phyloP scores from a whole-genome alignment of 2,797 vertebrate genomes.

The Poeciliopsis presidionis region DNA sequence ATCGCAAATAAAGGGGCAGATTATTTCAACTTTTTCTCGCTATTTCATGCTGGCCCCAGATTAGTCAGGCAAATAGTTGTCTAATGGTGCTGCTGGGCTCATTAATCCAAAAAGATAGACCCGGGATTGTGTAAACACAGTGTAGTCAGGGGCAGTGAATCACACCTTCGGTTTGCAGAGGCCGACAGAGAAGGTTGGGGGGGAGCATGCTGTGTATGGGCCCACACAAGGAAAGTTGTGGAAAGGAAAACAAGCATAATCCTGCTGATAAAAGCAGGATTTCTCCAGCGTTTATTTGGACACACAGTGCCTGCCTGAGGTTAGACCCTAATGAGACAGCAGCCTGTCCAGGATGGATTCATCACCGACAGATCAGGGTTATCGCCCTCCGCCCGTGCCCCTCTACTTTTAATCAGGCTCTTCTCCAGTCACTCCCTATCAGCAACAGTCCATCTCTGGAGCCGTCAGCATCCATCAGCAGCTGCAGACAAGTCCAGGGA shows the following conservation, averaged over 20 bases:
- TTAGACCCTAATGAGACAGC: slow-evolving; percentile 79
- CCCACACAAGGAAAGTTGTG: slow-evolving; percentile 74
- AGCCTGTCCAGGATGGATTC: slow-evolving; percentile 77
- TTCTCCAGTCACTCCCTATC: slow-evolving; percentile 89
- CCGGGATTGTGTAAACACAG: slow-evolving; percentile 71
- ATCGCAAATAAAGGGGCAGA: slow-evolving; percentile 76
- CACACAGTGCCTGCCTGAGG: slow-evolving; percentile 71
- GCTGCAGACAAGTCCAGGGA: slow-evolving; percentile 83
- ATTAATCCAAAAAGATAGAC: slow-evolving; percentile 78
- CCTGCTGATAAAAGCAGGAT: slow-evolving; percentile 77
- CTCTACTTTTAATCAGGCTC: slow-evolving; percentile 90
- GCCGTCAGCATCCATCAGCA: slow-evolving; percentile 87
- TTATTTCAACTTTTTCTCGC: slow-evolving; percentile 78
- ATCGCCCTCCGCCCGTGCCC: slow-evolving; percentile 86
- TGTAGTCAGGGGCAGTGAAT: slow-evolving; percentile 71
- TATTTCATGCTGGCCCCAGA: slow-evolving; percentile 69
- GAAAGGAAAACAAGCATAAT: slow-evolving; percentile 78
- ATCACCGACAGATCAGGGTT: slow-evolving; percentile 86
- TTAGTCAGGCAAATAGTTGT: slow-evolving; percentile 75
- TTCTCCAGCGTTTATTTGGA: slow-evolving; percentile 78
- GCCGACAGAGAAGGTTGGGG: slow-evolving; percentile 39
- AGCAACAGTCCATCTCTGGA: slow-evolving; percentile 84
- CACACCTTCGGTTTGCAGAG: slow-evolving; percentile 75
- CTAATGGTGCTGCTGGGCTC: slow-evolving; percentile 68
- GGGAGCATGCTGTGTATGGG: slow-evolving; percentile 42